These are phyloP conservation scores for Coleophora deauratella DNA, from an alignment of 2,888 invertebrate species.

Conservation along the genomic window DNA sequence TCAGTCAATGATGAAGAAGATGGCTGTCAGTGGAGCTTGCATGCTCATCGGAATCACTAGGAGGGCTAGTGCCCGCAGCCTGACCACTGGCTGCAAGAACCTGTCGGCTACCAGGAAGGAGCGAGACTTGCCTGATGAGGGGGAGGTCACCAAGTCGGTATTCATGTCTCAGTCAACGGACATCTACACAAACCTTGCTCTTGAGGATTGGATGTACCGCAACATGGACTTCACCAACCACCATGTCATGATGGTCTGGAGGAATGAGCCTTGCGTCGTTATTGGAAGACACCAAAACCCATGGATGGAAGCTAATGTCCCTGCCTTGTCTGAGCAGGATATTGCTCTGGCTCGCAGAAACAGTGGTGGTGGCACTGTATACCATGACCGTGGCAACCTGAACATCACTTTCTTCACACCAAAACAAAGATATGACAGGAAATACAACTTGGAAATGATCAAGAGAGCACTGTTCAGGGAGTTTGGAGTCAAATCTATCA, in stretches of 20 bases:
- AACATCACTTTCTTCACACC: constrained; percentile 95
- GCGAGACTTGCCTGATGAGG: constrained; percentile 42
- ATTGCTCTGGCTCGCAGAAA: constrained; percentile 90
- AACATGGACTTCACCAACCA: constrained; percentile 88
- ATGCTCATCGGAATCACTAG: constrained; percentile 51
- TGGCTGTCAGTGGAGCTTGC: constrained; percentile 50
- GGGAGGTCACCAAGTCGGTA: constrained; percentile 85
- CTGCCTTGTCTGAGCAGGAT: constrained; percentile 76
- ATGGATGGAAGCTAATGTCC: constrained; percentile 91
- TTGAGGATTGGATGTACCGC: constrained; percentile 97
- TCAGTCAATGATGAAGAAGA: constrained; percentile 60
- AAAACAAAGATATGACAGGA: constrained; percentile 86
- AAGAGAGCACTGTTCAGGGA: constrained; percentile 86
- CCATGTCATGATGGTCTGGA: constrained; percentile 92
- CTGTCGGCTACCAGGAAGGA: constrained; percentile 38
- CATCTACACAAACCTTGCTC: constrained; percentile 93
- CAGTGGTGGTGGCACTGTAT: constrained; percentile 97
- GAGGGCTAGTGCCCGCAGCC: constrained; percentile 46
- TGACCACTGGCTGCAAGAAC: constrained; percentile 37
- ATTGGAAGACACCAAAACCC: constrained; percentile 98
- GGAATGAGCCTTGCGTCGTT: constrained; percentile 95
- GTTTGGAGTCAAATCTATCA: constrained; percentile 84
- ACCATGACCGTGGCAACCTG: constrained; percentile 94
- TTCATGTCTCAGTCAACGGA: constrained; percentile 94
- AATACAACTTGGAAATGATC: constrained; percentile 90